A percentile compares a stretch with the other conserved stretches of the same genome.
phyloP scores from a whole-genome alignment of 1,140 invertebrate species.

The Apis dorsata region DNA sequence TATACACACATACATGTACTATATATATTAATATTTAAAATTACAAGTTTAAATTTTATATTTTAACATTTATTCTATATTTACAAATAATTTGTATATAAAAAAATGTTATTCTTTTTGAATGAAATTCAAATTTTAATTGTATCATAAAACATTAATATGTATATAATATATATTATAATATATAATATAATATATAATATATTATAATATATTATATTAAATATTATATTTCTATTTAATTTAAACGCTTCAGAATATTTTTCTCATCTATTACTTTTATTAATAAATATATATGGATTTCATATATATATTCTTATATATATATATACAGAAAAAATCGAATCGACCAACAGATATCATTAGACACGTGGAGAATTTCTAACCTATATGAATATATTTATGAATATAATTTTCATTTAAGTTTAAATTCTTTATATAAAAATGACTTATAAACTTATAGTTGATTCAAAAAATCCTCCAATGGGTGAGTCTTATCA shows the following conservation, averaged over 20 bases:
- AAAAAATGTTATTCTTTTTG: not conserved
- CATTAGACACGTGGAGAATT: constrained; percentile 13
- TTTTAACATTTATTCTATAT: not conserved
- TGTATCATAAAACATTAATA: not conserved
- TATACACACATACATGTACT: not conserved
- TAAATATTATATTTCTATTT: not conserved
- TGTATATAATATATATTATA: not conserved
- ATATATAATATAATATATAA: not conserved
- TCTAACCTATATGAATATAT: constrained; percentile 24
- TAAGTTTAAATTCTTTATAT: not conserved
- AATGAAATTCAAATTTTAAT: not conserved
- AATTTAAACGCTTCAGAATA: no score
- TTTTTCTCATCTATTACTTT: no score
- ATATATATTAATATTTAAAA: not conserved
- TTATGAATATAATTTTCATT: constrained; percentile 8
- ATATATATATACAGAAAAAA: not conserved
- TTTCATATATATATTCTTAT: no score
- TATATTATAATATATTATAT: not conserved
- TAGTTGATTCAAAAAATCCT: constrained; percentile 64
- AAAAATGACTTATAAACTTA: constrained; percentile 69
- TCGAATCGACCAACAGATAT: not conserved
- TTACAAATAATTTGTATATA: not conserved
- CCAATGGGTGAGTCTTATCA: constrained; percentile 64
- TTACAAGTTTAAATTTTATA: not conserved
- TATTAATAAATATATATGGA: no score